Evolutionary conservation across 2,113 vertebrate genomes (phyloP).

Genomic region (Sturnus vulgaris): DNA sequence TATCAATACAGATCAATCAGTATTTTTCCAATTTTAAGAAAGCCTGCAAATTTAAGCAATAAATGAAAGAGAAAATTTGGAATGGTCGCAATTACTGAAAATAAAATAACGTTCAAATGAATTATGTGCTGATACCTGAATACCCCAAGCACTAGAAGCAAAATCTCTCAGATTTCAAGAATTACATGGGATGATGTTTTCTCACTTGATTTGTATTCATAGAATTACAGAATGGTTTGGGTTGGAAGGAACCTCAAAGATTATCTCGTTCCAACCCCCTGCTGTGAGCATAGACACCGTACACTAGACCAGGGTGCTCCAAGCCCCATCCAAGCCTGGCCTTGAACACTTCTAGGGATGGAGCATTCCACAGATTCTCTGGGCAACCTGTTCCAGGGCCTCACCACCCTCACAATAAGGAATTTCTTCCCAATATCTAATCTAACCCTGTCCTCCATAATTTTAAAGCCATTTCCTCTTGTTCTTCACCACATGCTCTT

Average conservation of each 20-base stretch:
- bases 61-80: neutral
- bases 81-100: neutral
- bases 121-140: accelerated
- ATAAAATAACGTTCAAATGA: neutral
- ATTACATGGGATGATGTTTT: neutral
- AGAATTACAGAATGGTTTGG: neutral
- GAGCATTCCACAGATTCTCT: neutral
- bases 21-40: neutral
- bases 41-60: neutral
- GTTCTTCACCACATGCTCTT: neutral
- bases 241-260: neutral
- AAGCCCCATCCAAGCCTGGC: neutral
- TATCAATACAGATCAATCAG: neutral
- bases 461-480: neutral
- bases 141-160: neutral
- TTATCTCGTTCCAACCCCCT: neutral
- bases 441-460: neutral
- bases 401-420: neutral
- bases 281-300: neutral
- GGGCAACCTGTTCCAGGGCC: neutral
- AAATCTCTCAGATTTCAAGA: neutral
- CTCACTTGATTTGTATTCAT: neutral
- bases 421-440: neutral
- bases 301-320: neutral
- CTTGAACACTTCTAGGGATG: neutral